These are phyloP conservation scores for Cataglyphis cursor DNA, from an alignment of 2,888 invertebrate species.

Conservation along the genomic window DNA sequence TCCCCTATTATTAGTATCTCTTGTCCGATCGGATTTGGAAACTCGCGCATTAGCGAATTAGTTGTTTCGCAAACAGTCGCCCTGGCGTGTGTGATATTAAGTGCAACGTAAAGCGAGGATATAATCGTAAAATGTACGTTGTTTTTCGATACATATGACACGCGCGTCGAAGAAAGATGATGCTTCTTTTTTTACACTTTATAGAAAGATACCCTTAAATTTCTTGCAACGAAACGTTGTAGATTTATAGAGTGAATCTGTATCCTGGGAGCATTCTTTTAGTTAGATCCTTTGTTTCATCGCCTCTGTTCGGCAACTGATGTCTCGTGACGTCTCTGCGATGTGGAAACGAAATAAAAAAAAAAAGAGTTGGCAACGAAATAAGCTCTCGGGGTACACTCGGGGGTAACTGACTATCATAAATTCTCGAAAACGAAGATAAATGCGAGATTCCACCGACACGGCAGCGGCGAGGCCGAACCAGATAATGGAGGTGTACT, in stretches of 20 bases:
- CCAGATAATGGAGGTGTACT: constrained; percentile 66
- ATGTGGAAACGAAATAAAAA: constrained; percentile 21
- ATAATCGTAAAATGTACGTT: background rate
- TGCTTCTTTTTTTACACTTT: background rate
- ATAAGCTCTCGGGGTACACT: constrained; percentile 50
- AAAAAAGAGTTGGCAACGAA: constrained; percentile 40
- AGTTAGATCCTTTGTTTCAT: constrained; percentile 10
- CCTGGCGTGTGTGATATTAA: background rate
- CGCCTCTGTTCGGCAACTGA: constrained; percentile 13
- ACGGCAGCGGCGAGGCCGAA: constrained; percentile 58
- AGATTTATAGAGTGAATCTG: constrained; percentile 1
- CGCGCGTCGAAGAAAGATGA: background rate
- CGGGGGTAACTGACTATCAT: constrained; percentile 53
- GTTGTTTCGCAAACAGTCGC: constrained; percentile 22
- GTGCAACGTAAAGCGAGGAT: background rate
- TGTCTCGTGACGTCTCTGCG: constrained; percentile 29
- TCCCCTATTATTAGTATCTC: background rate
- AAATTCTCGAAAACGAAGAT: constrained; percentile 64
- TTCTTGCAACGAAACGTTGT: background rate
- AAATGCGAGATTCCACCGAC: constrained; percentile 58
- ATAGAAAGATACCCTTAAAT: background rate
- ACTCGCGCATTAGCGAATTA: constrained; percentile 43
- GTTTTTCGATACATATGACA: background rate
- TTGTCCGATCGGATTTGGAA: constrained; percentile 50
- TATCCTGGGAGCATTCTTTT: background rate